Evolutionary conservation across 2,113 vertebrate species (phyloP), one percentile per base, ranked within the genome.

Genomic region (Progne subis): DNA sequence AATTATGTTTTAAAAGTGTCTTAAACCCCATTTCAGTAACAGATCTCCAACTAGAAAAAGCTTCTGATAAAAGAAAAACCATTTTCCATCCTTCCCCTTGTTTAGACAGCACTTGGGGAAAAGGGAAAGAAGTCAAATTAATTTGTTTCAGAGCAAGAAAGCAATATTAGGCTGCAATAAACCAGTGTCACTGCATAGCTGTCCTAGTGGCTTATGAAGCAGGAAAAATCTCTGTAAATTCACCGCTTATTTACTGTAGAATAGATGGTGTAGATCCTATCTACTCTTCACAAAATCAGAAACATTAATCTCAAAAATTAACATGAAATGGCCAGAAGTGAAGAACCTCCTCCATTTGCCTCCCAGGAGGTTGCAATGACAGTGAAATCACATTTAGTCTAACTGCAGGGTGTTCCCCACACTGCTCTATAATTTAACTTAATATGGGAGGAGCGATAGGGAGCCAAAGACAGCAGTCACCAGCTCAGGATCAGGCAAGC

Each of bases 71-170:
- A 76, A 83, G 29, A 80, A 65, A 84, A 85, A 25, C 0, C 11
- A 47, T 74, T 61, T 59, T 43, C 43, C 46, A 53, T 65, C 47
- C 32, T 82, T 90, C 32, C 28, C 11, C 56, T 86, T 81, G 23
- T 80, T 92, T 70, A 80, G 75, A 74, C 91, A 82, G 47, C 24
- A 74, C 31, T 69, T 39, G 49, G 41, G 18, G 11, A 86, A 80
- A 84, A 21, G 17, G 44, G 5, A 81, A 83, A 82, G 18, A 82
- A 74, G 43, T 59, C 46, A 88, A 90, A 96, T 77, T 60, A 83
- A 83, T 70, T 80, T 82, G 26, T 80, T 93, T 77, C 79, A 79
- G 43, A 90, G 26, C 28, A 92, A 88, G 63, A 82, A 93, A 85
- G 32, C 63, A 88, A 46, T 19, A 29, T 46, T 6, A 76, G 28